These are phyloP conservation scores for Acanthosepion pharaonis DNA, from an alignment of 2,888 invertebrate genomes.

Conservation along the genomic window DNA sequence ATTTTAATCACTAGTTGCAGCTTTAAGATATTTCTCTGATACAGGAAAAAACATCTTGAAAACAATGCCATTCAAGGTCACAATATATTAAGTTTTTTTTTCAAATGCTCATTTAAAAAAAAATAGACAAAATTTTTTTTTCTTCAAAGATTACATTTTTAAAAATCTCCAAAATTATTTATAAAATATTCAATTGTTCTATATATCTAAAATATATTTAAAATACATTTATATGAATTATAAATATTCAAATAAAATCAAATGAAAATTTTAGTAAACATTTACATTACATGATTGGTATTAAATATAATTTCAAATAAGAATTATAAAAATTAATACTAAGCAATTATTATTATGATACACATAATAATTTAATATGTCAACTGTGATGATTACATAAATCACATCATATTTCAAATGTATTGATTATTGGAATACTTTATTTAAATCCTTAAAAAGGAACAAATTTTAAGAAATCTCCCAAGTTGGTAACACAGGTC, in stretches of 20 bases:
- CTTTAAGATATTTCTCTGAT: neutral
- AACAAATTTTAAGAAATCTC: neutral
- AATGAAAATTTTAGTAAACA: neutral
- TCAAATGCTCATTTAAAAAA: neutral
- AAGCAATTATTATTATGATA: neutral
- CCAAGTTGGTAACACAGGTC: conserved; percentile 9
- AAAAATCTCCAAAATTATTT: no score
- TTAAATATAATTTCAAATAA: neutral
- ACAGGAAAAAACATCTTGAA: neutral
- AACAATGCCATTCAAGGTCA: neutral
- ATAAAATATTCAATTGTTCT: no score
- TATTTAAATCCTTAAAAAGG: neutral
- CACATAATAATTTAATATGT: neutral
- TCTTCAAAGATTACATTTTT: no score
- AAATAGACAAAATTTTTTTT: neutral
- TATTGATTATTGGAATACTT: neutral
- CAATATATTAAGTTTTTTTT: neutral
- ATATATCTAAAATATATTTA: neutral
- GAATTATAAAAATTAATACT: neutral
- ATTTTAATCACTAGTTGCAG: neutral
- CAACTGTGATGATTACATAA: neutral
- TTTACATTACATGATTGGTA: neutral
- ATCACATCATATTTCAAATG: neutral
- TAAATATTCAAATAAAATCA: neutral
- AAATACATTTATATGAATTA: neutral